phyloP scores from a whole-genome alignment of 2,113 vertebrate genomes.

The Fregetta grallaria region DNA sequence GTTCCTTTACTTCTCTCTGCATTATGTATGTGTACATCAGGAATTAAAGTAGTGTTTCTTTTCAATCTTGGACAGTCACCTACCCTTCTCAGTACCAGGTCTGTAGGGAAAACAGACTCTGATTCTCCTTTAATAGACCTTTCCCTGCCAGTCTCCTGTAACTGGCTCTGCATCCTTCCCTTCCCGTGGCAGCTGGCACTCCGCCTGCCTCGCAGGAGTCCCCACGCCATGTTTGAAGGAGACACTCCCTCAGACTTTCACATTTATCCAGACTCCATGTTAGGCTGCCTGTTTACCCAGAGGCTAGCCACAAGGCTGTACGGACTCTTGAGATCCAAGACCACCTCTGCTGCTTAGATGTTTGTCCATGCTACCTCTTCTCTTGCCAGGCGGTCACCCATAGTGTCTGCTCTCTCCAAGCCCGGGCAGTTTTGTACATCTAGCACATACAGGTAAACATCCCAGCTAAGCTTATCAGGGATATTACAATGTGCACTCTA shows the following conservation, averaged over 20 bases:
- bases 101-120: neutral
- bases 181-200: neutral
- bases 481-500: neutral
- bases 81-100: neutral
- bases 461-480: neutral
- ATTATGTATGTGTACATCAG: neutral
- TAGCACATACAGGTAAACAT: neutral
- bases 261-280: neutral
- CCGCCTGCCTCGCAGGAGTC: fast-evolving
- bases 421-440: neutral
- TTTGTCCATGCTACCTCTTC: neutral
- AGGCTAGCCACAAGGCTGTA: fast-evolving
- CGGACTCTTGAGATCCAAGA: neutral
- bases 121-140: neutral
- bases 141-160: neutral
- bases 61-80: neutral
- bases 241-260: neutral
- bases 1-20: neutral
- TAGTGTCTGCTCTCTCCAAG: neutral
- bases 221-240: fast-evolving
- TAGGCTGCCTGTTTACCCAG: neutral
- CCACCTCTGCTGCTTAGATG: neutral
- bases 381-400: neutral
- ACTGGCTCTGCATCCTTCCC: neutral
- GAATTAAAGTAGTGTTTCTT: neutral